Base-by-base conservation (phyloP, 2,888 invertebrate genomes). In the Heliconius cydno region DNA sequence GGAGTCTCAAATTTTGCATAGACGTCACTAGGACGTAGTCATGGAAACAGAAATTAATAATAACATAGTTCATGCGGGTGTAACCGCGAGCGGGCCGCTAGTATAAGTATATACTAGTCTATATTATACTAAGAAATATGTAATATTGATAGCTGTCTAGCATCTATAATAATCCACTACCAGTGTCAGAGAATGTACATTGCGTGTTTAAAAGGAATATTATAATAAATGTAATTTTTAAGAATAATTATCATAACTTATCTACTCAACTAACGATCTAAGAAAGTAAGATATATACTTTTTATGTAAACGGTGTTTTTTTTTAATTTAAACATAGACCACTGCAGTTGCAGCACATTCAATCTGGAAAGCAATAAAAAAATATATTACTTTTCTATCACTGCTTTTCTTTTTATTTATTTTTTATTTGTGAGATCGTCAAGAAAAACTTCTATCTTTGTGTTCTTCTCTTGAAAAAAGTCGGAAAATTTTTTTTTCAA, bases 181-280 rank as follows among this genome's bases (percentile, higher is more conserved):
- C 41, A 41, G 15, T 46, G 70, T 25, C 41, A n/a, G 41, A 68
- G 68, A 41, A 70, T 70, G 41, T 15, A 70, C 25, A n/a, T 70
- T 46, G 70, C 70, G 70, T 70, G 41, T 70, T 70, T 1, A 25
- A 70, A 25, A 41, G 70, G 70, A 70, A 70, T 70, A 41, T 22
- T 19, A 41, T 70, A 46, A 70, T 25, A 25, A 41, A 25, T 41
- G 41, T 41, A 46, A 41, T 70, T 70, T 70, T 70, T 15, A 41
- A 70, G 25, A 25, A 70, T 46, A 41, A 70, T 70, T 70, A 41
- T 70, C 41, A 25, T 70, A 41, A 13, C n/a, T 68, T n/a, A n/a
- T 68, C 38, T 70, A 25, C 15, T 25, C 25, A 41, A 70, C 25
- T 70, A 41, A 70, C 41, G 13, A 15, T 70, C 25, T 25, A 25